phyloP scores from a whole-genome alignment of 2,797 vertebrate species.

The Hippoglossus hippoglossus region DNA sequence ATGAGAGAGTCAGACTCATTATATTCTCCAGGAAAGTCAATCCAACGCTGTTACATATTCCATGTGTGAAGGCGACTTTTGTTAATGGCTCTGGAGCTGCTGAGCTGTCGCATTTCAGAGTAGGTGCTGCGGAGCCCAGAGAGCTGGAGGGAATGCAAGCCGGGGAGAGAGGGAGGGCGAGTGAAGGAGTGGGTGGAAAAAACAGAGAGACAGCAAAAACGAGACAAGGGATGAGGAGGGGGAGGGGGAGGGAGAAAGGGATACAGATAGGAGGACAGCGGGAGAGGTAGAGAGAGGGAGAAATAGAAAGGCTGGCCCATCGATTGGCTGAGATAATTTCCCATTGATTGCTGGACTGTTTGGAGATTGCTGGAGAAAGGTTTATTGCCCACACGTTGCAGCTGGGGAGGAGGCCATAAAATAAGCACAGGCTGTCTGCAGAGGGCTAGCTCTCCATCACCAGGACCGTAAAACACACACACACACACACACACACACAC shows the following conservation, averaged over 20 bases:
- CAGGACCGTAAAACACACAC: constrained; percentile 59
- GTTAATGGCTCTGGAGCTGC: constrained; percentile 79
- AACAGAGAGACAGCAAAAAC: constrained; percentile 72
- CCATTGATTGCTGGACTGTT: constrained; percentile 88
- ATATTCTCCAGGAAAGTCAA: constrained; percentile 44
- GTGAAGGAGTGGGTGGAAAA: constrained; percentile 66
- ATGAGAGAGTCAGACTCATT: constrained; percentile 49
- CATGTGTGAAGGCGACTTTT: constrained; percentile 63
- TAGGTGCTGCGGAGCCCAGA: constrained; percentile 58
- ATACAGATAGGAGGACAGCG: constrained; percentile 26
- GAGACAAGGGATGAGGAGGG: constrained; percentile 65
- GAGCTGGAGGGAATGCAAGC: constrained; percentile 62
- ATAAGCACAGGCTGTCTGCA: constrained; percentile 80
- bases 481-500: constrained; percentile 31
- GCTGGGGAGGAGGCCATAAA: constrained; percentile 82
- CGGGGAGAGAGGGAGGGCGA: background rate
- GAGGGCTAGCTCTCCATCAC: constrained; percentile 76
- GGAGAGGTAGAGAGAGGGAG: constrained; percentile 70
- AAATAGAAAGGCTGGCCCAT: constrained; percentile 81
- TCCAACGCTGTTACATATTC: constrained; percentile 59
- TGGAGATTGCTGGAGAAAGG: constrained; percentile 84
- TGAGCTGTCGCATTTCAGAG: constrained; percentile 79
- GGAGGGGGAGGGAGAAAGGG: constrained; percentile 55
- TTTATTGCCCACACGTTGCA: constrained; percentile 86
- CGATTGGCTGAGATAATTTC: constrained; percentile 87